phyloP scores from a whole-genome alignment of 1,140 invertebrate species.

The Choristoneura fumiferana region DNA sequence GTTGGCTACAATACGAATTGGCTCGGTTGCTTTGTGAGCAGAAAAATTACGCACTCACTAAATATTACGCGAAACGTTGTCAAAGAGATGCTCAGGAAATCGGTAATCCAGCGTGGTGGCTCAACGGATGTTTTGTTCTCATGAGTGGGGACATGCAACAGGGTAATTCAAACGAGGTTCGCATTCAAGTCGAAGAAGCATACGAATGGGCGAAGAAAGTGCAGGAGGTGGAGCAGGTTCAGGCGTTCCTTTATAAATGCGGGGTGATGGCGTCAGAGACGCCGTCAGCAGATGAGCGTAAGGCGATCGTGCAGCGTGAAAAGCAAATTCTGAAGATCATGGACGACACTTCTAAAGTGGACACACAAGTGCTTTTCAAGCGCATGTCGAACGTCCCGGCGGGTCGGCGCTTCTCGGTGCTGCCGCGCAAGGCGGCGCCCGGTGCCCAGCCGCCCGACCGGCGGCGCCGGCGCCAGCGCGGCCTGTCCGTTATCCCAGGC shows the following conservation, averaged over 20 bases:
- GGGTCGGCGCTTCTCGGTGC: conserved; percentile 60
- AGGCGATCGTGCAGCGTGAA: conserved; percentile 58
- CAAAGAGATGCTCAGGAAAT: conserved; percentile 71
- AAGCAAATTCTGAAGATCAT: conserved; percentile 55
- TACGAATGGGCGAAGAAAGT: conserved; percentile 66
- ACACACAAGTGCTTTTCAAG: conserved; percentile 63
- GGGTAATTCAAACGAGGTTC: conserved; percentile 76
- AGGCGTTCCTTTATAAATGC: conserved; percentile 61
- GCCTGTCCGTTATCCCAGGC: conserved; percentile 62
- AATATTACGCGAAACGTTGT: conserved; percentile 77
- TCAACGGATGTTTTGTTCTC: conserved; percentile 74
- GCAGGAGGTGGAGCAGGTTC: conserved; percentile 58
- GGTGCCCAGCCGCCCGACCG: conserved; percentile 41
- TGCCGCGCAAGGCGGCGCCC: conserved; percentile 47
- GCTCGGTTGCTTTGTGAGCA: conserved; percentile 69
- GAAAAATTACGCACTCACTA: conserved; percentile 77
- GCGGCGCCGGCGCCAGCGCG: conserved; percentile 43
- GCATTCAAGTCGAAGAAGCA: conserved; percentile 66
- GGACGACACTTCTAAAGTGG: conserved; percentile 47
- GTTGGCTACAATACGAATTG: conserved; percentile 78
- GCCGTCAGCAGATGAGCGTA: conserved; percentile 55
- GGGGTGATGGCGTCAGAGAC: conserved; percentile 57
- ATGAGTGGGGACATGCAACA: conserved; percentile 76
- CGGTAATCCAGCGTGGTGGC: conserved; percentile 68
- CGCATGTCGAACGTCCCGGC: conserved; percentile 61